Percentiles rank a stretch among this genome's conserved stretches.
These are phyloP conservation scores for Drosophila planitibia DNA, from an alignment of 2,888 invertebrate species.

Conservation along the genomic window DNA sequence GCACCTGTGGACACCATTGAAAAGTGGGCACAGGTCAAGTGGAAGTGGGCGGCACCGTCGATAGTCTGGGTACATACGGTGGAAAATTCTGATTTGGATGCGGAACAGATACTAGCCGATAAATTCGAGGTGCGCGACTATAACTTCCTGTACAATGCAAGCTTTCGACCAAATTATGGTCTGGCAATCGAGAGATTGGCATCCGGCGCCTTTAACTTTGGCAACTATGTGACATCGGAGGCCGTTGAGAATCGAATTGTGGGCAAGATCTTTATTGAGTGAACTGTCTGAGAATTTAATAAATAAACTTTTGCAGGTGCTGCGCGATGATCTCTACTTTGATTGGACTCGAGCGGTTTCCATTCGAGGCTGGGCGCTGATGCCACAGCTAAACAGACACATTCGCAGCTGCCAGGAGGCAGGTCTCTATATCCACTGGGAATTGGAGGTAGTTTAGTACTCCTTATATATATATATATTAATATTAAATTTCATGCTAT, in stretches of 20 bases:
- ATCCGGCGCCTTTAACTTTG: constrained; percentile 77
- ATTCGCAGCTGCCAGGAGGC: constrained; percentile 78
- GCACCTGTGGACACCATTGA: constrained; percentile 80
- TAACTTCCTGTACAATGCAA: constrained; percentile 77
- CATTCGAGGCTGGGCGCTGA: constrained; percentile 83
- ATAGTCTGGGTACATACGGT: constrained; percentile 82
- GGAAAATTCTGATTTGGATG: constrained; percentile 72
- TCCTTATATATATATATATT: too few species aligned
- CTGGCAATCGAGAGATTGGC: constrained; percentile 81
- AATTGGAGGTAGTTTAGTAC: constrained; percentile 72
- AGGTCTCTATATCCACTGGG: constrained; percentile 83
- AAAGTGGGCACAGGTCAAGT: constrained; percentile 78
- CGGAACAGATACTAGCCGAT: constrained; percentile 73
- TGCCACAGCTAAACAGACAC: constrained; percentile 80
- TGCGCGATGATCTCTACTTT: constrained; percentile 82
- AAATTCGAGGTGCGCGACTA: constrained; percentile 81
- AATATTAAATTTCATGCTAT: background rate
- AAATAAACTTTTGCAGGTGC: constrained; percentile 58
- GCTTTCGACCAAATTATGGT: constrained; percentile 77
- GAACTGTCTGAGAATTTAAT: background rate
- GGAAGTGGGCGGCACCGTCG: constrained; percentile 84
- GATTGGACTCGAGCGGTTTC: constrained; percentile 83
- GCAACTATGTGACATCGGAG: constrained; percentile 75
- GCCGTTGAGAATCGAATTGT: constrained; percentile 81
- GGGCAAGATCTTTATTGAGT: background rate